phyloP scores from a whole-genome alignment of 2,797 vertebrate genomes.

The Carcharodon carcharias region DNA sequence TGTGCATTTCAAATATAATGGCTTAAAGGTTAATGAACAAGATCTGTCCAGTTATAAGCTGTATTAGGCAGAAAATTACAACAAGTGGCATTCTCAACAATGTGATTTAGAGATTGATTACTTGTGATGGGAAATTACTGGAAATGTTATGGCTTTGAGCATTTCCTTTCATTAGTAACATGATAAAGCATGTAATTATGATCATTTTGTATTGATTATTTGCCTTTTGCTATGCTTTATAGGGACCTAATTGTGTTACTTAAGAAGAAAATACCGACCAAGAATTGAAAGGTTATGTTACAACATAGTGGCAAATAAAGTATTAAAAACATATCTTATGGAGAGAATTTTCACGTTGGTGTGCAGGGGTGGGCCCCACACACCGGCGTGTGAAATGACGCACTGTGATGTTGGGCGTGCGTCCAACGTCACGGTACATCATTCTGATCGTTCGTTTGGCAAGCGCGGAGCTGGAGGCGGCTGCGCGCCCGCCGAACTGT shows the following conservation, averaged over 20 bases:
- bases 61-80: background rate
- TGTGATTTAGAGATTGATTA: background rate
- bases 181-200: background rate
- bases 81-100: background rate
- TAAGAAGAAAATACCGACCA: background rate
- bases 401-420: too few relatives aligned
- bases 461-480: too few relatives aligned
- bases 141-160: background rate
- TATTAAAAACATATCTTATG: background rate
- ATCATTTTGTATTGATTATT: background rate
- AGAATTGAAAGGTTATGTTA: background rate
- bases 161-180: background rate
- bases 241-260: background rate
- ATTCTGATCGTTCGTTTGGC: too few relatives aligned
- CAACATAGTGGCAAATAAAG: background rate
- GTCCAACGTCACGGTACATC: too few relatives aligned
- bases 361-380: too few relatives aligned
- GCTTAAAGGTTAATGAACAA: background rate
- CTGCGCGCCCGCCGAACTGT: too few relatives aligned
- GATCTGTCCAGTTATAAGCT: background rate
- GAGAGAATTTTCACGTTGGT: too few relatives aligned
- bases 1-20: background rate
- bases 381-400: too few relatives aligned
- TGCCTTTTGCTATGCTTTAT: background rate
- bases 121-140: slow-evolving; percentile 1